Evolutionary conservation across 2,797 vertebrate species (phyloP).

Genomic region (Cryptoblepharus egeriae): DNA sequence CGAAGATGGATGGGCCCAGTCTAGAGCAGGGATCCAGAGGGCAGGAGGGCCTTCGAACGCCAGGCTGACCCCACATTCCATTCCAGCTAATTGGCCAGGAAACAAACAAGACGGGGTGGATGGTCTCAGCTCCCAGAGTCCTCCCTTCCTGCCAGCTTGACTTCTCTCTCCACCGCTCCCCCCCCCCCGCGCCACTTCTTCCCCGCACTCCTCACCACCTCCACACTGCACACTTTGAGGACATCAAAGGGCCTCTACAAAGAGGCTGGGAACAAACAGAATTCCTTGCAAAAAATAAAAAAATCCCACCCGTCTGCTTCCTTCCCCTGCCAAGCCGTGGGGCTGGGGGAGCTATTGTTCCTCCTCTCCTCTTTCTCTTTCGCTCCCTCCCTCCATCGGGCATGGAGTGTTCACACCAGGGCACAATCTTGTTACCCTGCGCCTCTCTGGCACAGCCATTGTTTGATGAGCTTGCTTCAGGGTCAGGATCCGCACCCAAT

Average conservation of each 20-base stretch:
- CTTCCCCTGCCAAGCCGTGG: background rate
- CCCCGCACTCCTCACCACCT: background rate
- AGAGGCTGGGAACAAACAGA: slow-evolving; percentile 7
- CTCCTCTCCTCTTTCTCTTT: too few relatives aligned
- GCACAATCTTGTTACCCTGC: background rate
- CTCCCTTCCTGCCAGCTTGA: background rate
- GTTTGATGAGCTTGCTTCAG: background rate
- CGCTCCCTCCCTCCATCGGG: background rate
- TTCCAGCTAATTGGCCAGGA: slow-evolving; percentile 25
- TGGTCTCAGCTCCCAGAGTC: background rate
- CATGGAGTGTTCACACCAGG: background rate
- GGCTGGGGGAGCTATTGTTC: slow-evolving; percentile 5
- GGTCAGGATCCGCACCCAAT: background rate
- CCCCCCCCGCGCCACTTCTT: too few relatives aligned
- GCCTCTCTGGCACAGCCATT: background rate
- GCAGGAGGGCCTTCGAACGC: background rate
- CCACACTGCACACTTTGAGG: background rate
- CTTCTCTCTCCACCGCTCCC: background rate
- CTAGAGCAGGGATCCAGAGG: background rate
- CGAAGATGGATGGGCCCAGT: background rate
- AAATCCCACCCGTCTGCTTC: background rate
- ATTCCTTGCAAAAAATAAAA: slow-evolving; percentile 2
- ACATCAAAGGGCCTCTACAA: slow-evolving; percentile 21
- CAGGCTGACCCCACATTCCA: background rate
- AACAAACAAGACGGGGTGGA: slow-evolving; percentile 14